Percentiles rank a stretch among this genome's conserved stretches.
phyloP scores from a whole-genome alignment of 2,797 vertebrate genomes.

The Arctocebus calabarensis region DNA sequence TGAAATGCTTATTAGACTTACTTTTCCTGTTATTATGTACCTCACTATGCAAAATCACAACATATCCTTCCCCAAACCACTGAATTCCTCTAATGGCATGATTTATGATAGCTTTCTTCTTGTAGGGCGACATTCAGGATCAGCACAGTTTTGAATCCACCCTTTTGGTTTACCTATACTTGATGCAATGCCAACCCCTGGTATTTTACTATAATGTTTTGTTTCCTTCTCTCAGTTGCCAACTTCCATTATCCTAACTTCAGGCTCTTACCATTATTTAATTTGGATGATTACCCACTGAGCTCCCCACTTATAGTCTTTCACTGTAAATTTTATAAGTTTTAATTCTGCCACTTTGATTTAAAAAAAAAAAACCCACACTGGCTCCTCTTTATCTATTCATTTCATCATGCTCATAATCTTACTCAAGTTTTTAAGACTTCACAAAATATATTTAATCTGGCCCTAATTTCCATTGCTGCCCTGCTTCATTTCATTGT shows the following conservation, averaged over 20 bases:
- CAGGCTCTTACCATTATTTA: neutral
- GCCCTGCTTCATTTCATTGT: neutral
- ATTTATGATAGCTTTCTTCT: neutral
- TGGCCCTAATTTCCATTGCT: neutral
- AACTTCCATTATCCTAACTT: neutral
- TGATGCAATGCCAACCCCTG: neutral
- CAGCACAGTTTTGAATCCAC: neutral
- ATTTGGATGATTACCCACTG: neutral
- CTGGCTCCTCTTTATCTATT: neutral
- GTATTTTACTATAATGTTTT: neutral
- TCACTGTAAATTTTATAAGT: neutral
- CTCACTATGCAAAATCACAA: constrained; percentile 1
- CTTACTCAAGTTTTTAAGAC: neutral
- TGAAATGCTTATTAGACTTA: neutral
- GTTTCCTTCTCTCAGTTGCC: neutral
- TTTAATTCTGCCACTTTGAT: neutral
- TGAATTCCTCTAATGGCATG: neutral
- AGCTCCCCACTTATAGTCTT: neutral
- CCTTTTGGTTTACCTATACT: neutral
- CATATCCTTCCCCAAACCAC: neutral
- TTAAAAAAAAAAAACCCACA: neutral
- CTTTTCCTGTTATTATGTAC: neutral
- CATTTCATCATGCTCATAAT: neutral
- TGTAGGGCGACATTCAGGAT: neutral
- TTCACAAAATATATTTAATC: neutral